phyloP scores from a whole-genome alignment of 2,888 invertebrate species.

The Thymelicus sylvestris region DNA sequence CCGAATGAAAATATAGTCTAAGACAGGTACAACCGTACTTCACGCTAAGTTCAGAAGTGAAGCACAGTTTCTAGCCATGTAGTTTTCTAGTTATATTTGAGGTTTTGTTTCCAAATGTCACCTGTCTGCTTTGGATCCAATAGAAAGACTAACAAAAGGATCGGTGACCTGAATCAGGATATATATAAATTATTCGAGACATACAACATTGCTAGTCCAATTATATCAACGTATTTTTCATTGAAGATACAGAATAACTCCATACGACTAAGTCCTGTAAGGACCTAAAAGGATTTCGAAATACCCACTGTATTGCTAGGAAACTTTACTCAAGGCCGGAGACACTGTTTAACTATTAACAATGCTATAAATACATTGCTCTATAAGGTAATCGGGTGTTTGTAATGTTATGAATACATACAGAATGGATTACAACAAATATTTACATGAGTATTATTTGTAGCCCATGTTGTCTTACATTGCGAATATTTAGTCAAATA shows the following conservation, averaged over 20 bases:
- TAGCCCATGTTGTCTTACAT: too few species aligned
- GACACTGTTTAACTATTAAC: slow-evolving; percentile 12
- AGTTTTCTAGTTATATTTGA: too few species aligned
- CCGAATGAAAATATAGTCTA: too few species aligned
- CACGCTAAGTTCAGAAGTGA: too few species aligned
- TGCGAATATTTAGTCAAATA: too few species aligned
- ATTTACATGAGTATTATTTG: too few species aligned
- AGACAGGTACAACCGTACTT: too few species aligned
- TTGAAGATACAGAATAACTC: slow-evolving; percentile 44
- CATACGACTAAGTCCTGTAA: slow-evolving; percentile 53
- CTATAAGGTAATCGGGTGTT: not conserved
- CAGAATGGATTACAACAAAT: too few species aligned
- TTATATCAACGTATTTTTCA: not conserved
- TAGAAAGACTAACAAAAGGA: too few species aligned
- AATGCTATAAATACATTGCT: slow-evolving; percentile 2
- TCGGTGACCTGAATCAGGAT: not conserved
- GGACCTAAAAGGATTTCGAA: slow-evolving; percentile 58
- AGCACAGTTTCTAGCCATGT: too few species aligned
- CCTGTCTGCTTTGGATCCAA: too few species aligned
- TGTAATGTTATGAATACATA: not conserved
- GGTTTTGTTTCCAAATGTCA: too few species aligned
- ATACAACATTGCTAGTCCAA: not conserved
- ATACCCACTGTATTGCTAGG: slow-evolving; percentile 50
- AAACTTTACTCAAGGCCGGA: slow-evolving; percentile 4
- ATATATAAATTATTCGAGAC: not conserved